These are phyloP conservation scores for Iguana delicatissima DNA, from an alignment of 2,797 vertebrate species.

Conservation along the genomic window DNA sequence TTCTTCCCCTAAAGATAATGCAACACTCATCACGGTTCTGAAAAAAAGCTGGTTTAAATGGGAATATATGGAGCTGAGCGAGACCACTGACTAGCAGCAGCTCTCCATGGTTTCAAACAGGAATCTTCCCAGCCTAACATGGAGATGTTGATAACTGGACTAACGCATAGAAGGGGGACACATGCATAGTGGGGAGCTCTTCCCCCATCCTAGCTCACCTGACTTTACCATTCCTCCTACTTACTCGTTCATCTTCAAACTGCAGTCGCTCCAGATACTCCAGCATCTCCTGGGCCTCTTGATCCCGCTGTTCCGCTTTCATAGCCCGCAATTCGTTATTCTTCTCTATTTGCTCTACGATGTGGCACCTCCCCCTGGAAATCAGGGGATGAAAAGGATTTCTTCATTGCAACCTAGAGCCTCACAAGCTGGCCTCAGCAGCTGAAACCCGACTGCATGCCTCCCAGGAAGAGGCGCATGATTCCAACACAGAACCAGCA, in stretches of 20 bases:
- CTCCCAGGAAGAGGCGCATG: background rate
- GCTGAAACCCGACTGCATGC: background rate
- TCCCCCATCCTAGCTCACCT: background rate
- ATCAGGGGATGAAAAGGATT: background rate
- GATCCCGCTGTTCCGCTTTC: slow-evolving; percentile 80
- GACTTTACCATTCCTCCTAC: too few relatives aligned
- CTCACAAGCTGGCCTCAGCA: fast-evolving
- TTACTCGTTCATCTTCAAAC: slow-evolving; percentile 87
- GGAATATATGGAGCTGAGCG: too few relatives aligned
- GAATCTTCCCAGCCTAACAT: too few relatives aligned
- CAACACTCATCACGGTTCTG: too few relatives aligned
- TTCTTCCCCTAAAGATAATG: too few relatives aligned
- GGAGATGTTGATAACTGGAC: background rate
- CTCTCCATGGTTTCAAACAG: too few relatives aligned
- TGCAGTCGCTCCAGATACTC: slow-evolving; percentile 83
- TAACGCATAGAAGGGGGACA: background rate
- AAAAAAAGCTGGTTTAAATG: too few relatives aligned
- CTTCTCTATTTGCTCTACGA: slow-evolving; percentile 85
- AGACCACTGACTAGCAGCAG: too few relatives aligned
- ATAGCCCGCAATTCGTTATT: slow-evolving; percentile 81
- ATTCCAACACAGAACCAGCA: background rate
- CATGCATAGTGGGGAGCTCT: too few relatives aligned
- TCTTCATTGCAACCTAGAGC: fast-evolving
- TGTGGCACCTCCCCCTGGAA: slow-evolving; percentile 84
- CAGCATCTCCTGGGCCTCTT: slow-evolving; percentile 83